Base-by-base conservation (phyloP, 2,797 vertebrate species). In the Sternotherus odoratus region DNA sequence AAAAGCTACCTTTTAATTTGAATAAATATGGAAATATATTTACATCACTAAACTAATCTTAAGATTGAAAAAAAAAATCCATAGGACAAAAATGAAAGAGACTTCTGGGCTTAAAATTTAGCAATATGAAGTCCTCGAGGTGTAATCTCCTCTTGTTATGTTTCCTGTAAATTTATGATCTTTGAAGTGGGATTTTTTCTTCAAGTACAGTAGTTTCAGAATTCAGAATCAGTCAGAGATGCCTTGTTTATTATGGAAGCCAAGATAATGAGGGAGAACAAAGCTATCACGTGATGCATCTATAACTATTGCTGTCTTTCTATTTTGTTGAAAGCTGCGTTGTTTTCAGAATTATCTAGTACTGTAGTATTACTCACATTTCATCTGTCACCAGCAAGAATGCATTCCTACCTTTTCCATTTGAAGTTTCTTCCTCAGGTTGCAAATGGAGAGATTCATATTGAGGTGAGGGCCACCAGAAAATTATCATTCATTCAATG, bases 291-390 rank as follows among this genome's bases (percentile, higher is more conserved):
- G 53, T 54, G 9, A 50, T 63, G 7, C 46, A 19, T 39, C 6
- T 28, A 6, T 11, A 1, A 49, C 26, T 82, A 46, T 30, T 82
- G 10, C 39, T 89, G 24, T 0, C 23, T 90, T 69, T 77, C 50
- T 23, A 6, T 89, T 53, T 63, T 85, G 11, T 86, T 80, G 79
- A 84, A 87, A 92, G 13, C 15, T 77, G 21, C 39, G 53, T 39
- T 95, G 53, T 89, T 95, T 78, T 19, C 56, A 92, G 51, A 12
- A 43, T 6, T 63, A 80, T 36, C n/a, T 83, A 91, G 49, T 79
- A 86, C 72, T 77, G 78, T 90, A 88, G 72, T 87, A 39, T 87
- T 95, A 93, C 91, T 95, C 86, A 54, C 16, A 23, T 94, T 96
- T 94, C 39, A 43, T 81, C 81, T 82, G 30, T 85, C 85, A 87